phyloP scores from a whole-genome alignment of 2,113 vertebrate species.

The Osmerus eperlanus region DNA sequence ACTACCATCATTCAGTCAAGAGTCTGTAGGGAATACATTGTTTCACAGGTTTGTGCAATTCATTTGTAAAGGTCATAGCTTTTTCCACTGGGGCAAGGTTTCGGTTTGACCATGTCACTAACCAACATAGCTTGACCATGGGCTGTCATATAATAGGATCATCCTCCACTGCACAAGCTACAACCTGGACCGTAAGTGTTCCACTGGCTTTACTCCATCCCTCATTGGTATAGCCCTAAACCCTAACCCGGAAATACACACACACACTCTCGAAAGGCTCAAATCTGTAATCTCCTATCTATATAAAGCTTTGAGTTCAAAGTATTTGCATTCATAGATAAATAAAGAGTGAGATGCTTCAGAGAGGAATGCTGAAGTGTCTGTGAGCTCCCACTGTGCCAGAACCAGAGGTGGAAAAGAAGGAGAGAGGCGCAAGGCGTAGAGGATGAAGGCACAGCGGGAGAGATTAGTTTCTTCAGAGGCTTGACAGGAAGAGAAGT shows the following conservation, averaged over 20 bases:
- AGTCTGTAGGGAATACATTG: background rate
- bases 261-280: background rate
- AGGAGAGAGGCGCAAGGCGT: background rate
- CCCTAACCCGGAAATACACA: no score
- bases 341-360: background rate
- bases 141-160: no score
- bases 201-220: no score
- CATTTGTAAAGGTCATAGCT: no score
- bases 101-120: no score
- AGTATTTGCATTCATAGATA: background rate
- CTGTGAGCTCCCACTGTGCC: background rate
- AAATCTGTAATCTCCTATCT: background rate
- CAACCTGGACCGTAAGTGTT: no score
- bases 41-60: no score
- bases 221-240: no score
- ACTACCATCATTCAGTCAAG: background rate
- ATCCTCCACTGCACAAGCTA: no score
- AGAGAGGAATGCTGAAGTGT: background rate
- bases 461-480: background rate
- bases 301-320: background rate
- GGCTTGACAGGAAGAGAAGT: background rate
- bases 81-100: no score
- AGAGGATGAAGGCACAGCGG: background rate
- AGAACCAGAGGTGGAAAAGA: background rate
- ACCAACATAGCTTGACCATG: no score